Conservation (phyloP, 30 jellyfish, hydroid and myxozoan genomes). For the Chrysaora quinquecirrha region DNA sequence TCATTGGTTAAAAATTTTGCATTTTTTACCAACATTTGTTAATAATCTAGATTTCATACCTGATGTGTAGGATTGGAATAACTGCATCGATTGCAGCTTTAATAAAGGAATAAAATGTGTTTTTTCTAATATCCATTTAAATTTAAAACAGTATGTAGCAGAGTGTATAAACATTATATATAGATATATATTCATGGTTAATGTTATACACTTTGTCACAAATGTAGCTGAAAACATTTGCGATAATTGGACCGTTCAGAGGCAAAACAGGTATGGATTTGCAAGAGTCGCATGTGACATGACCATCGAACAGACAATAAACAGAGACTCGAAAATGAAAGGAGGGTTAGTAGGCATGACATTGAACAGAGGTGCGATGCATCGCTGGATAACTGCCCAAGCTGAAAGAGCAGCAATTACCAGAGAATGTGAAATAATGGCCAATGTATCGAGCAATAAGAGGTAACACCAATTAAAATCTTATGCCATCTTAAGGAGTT, state of each 20-base stretch:
- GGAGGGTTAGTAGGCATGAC: conserved; percentile 84
- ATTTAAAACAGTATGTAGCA: too few species aligned
- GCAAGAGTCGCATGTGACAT: conserved; percentile 68
- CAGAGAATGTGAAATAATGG: conserved; percentile 54
- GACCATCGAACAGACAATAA: conserved; percentile 72
- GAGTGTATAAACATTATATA: too few species aligned
- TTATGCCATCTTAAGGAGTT: too few species aligned
- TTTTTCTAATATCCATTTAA: too few species aligned
- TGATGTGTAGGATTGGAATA: too few species aligned
- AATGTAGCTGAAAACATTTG: conserved; percentile 37
- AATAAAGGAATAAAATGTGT: too few species aligned
- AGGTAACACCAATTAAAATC: conserved; percentile 37
- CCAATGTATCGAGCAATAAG: conserved; percentile 40
- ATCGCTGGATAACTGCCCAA: conserved; percentile 68
- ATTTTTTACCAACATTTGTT: too few species aligned
- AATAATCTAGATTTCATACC: too few species aligned
- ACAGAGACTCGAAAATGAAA: conserved; percentile 74
- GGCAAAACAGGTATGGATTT: conserved; percentile 62
- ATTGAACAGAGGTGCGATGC: conserved; percentile 59
- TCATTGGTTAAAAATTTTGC: too few species aligned
- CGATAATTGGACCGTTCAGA: conserved; percentile 66
- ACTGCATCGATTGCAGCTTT: too few species aligned
- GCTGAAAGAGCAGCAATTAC: conserved; percentile 66
- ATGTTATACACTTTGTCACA: too few species aligned
- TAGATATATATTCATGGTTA: too few species aligned